These are phyloP conservation scores for Peucedramus taeniatus DNA, from an alignment of 2,113 vertebrate genomes.

Conservation along the genomic window DNA sequence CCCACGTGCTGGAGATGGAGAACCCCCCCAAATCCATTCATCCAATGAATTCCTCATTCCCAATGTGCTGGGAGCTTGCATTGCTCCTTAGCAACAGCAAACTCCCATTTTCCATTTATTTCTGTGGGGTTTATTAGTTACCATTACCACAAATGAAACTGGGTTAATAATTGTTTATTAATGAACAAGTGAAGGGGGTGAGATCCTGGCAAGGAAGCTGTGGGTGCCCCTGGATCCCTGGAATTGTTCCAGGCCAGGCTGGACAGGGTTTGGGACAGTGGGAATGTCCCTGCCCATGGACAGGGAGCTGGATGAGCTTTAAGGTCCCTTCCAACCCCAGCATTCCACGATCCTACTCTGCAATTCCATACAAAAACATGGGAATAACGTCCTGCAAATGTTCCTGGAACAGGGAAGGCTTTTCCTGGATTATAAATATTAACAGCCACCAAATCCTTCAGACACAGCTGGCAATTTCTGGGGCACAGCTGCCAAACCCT, in stretches of 20 bases:
- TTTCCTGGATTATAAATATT: background rate
- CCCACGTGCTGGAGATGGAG: background rate
- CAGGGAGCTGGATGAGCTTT: background rate
- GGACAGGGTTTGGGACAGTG: rapidly evolving
- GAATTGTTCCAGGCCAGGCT: background rate
- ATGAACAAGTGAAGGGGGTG: background rate
- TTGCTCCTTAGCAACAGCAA: background rate
- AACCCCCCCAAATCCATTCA: background rate
- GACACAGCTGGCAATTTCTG: slow-evolving; percentile 54
- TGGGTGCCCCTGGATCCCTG: background rate
- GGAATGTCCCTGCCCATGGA: background rate
- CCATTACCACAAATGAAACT: background rate
- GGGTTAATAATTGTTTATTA: background rate
- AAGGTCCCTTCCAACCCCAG: background rate
- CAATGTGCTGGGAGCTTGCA: rapidly evolving
- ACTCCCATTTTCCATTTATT: background rate
- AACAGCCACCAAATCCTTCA: background rate
- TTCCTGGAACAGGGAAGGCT: background rate
- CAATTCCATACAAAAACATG: rapidly evolving
- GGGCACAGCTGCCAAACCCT: slow-evolving; percentile 59
- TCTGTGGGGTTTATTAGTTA: background rate
- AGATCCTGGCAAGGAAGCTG: background rate
- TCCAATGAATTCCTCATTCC: background rate
- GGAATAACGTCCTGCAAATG: background rate
- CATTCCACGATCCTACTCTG: rapidly evolving